Conservation (phyloP, 2,797 vertebrate species). For the Prunella strophiata region DNA sequence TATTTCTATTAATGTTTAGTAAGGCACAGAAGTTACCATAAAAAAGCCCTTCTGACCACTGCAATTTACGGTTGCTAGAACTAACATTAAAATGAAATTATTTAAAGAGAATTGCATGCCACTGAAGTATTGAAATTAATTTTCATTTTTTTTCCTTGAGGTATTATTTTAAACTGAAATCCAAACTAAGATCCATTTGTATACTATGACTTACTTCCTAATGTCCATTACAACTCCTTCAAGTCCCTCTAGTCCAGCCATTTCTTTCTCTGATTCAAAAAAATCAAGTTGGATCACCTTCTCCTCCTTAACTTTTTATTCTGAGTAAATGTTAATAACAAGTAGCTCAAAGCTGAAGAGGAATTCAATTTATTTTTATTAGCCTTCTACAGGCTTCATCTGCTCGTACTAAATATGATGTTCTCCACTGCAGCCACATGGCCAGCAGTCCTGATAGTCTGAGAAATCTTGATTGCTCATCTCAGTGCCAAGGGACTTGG, state of each 20-base stretch:
- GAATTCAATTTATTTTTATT: background rate
- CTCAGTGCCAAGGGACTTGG: accelerated
- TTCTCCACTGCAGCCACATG: background rate
- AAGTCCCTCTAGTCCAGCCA: background rate
- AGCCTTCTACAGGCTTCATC: background rate
- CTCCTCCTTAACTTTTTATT: background rate
- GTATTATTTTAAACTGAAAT: background rate
- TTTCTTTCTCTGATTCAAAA: background rate
- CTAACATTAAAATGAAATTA: background rate
- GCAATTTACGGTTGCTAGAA: background rate
- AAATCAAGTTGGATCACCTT: background rate
- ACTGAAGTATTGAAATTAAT: background rate
- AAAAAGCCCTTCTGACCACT: background rate
- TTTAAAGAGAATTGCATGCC: background rate
- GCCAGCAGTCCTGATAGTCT: background rate
- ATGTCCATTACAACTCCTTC: background rate
- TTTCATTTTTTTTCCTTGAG: background rate
- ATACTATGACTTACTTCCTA: background rate
- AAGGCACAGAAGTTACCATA: background rate
- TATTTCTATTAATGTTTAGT: background rate
- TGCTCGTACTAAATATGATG: background rate
- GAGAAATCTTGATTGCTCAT: background rate
- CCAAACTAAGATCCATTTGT: background rate
- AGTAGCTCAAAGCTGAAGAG: background rate
- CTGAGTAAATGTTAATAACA: background rate